These are phyloP conservation scores for Microtus montanus DNA, from an alignment of 2,113 vertebrate species.

Conservation along the genomic window DNA sequence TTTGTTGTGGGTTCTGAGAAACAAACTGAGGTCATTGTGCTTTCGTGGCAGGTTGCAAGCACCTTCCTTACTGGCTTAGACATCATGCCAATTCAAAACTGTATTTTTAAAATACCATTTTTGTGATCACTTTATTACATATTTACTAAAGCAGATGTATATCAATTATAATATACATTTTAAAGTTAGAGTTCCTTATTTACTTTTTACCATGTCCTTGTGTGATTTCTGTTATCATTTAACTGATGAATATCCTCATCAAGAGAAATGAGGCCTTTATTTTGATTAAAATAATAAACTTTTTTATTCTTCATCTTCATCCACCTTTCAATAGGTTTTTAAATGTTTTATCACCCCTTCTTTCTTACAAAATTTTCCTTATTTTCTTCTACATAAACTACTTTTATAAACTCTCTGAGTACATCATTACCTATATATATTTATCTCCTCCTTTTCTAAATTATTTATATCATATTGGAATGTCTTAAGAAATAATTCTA, in stretches of 20 bases:
- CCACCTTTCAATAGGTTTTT: neutral
- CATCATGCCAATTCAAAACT: neutral
- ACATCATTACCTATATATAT: neutral
- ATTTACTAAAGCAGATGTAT: neutral
- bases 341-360: neutral
- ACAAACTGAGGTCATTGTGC: neutral
- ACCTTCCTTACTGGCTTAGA: neutral
- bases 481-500: neutral
- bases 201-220: neutral
- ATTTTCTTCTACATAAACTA: neutral
- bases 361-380: neutral
- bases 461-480: neutral
- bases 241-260: neutral
- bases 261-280: neutral
- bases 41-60: neutral
- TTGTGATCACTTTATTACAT: neutral
- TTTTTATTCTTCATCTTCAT: neutral
- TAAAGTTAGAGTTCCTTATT: constrained; percentile 17
- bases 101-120: neutral
- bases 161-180: neutral
- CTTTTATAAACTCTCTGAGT: constrained; percentile 6
- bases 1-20: neutral
- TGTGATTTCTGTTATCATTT: constrained; percentile 26
- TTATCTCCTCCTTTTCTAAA: neutral
- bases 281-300: neutral